Evolutionary conservation across 1,140 invertebrate genomes (phyloP), one percentile per base, ranked within the genome.

Genomic region (Drosophila cardini): DNA sequence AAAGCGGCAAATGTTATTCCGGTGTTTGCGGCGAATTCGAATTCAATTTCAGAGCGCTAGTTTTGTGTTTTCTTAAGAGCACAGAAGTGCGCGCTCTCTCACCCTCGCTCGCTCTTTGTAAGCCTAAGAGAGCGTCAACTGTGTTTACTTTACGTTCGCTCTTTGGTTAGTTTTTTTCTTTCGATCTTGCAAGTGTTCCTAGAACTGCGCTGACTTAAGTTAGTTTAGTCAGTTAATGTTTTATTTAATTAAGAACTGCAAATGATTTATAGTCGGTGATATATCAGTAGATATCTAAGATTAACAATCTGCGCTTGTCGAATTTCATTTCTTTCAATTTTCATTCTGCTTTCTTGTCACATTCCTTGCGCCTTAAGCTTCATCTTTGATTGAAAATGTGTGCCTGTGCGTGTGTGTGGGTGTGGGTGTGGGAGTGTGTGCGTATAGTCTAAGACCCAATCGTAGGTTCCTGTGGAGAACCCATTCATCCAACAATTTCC

Each of bases 11-110:
- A 58, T 62, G 40, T 57, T 78, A 68, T 71, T 77, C 81, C 76
- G 81, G 68, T 75, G 80, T 65, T 70, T 52, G 63, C 81, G 81
- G 81, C 81, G 81, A 80, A 84, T 80, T 84, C 60, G 7, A 6
- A 10, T 15, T 42, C 13, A 15, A 50, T 73, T 68, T 26, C 21
- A 26, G 50, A 40, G 45, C 55, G 62, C 13, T 9, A 13, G 26
- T 3, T 4, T 5, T n/a, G 26, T 30, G 21, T n/a, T 11, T 15
- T 8, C 50, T 65, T 56, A 65, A 69, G 65, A 68, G 64, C 8
- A 16, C 13, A 26, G 21, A 3, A 26, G 21, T 42, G 6, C 5
- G 13, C 2, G 34, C 32, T 30, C 43, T 15, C 61, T 50, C 18
- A 11, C 11, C 36, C 36, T 40, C 2, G 18, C 38, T 15, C 15